phyloP scores from a whole-genome alignment of 2,113 vertebrate species.

The Apodemus speciosus region DNA sequence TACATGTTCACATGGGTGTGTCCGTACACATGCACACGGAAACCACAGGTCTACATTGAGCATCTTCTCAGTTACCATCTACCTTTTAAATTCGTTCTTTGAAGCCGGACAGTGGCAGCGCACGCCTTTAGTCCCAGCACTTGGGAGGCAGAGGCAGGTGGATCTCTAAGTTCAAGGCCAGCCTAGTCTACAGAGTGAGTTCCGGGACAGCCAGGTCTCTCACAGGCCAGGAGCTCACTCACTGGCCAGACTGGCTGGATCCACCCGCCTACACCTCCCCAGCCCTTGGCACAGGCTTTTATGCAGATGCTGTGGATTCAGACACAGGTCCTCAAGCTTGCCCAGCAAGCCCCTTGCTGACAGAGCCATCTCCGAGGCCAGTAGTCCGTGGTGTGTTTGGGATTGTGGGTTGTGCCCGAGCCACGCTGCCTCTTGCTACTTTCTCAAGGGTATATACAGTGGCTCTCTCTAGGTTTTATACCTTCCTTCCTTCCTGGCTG shows the following conservation, averaged over 20 bases:
- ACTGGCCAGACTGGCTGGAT: background rate
- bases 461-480: background rate
- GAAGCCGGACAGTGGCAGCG: no score
- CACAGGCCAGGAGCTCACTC: no score
- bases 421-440: background rate
- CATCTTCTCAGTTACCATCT: background rate
- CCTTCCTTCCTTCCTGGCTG: background rate
- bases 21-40: background rate
- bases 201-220: background rate
- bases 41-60: no score
- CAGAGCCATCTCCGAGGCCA: background rate
- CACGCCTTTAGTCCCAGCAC: no score
- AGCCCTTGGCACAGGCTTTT: background rate
- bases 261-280: no score
- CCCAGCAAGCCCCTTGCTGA: background rate
- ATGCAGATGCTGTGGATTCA: no score
- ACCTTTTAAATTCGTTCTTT: background rate
- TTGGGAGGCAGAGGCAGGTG: no score
- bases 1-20: background rate
- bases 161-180: no score
- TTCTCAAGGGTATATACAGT: no score
- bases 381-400: background rate
- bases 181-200: no score
- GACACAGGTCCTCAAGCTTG: background rate
- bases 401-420: background rate